Percentiles rank a stretch among this genome's conserved stretches.
These are phyloP conservation scores for Philereme vetulata DNA, from an alignment of 2,888 invertebrate genomes.

Conservation along the genomic window DNA sequence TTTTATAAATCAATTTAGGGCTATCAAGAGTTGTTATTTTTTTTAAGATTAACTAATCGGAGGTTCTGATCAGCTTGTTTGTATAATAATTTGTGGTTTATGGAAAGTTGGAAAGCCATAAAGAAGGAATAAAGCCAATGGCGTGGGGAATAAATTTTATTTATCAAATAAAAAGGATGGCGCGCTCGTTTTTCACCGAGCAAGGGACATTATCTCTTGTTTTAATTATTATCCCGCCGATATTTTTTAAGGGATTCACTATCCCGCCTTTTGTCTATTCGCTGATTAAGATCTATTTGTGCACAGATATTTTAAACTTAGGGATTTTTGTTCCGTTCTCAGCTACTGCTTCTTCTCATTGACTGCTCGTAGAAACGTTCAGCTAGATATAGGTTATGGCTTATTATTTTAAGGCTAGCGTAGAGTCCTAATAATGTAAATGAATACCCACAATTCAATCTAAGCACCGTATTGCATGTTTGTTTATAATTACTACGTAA, in stretches of 20 bases:
- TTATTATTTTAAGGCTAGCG: not conserved
- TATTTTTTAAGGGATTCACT: conserved; percentile 65
- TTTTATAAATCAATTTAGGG: too few species aligned
- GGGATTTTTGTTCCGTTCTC: too few species aligned
- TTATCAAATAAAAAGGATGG: conserved; percentile 84
- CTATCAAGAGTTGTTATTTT: too few species aligned
- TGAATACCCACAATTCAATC: conserved; percentile 27
- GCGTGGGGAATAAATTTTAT: conserved; percentile 80
- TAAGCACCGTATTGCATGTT: conserved; percentile 46
- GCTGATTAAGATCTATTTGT: conserved; percentile 4
- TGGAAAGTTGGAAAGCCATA: conserved; percentile 64
- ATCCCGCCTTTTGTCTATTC: conserved; percentile 39
- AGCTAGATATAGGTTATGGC: too few species aligned
- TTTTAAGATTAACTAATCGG: too few species aligned
- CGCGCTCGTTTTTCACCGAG: conserved; percentile 79
- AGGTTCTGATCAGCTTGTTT: conserved; percentile 6
- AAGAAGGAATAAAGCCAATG: conserved; percentile 62
- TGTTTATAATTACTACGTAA: conserved; percentile 54
- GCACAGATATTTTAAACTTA: too few species aligned
- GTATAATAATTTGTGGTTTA: conserved; percentile 28
- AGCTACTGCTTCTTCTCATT: too few species aligned
- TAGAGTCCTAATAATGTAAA: not conserved
- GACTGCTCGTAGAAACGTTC: too few species aligned
- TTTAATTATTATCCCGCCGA: conserved; percentile 83
- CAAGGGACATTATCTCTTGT: conserved; percentile 81